These are phyloP conservation scores for Corythaeola cristata DNA, from an alignment of 2,113 vertebrate genomes.

Conservation along the genomic window DNA sequence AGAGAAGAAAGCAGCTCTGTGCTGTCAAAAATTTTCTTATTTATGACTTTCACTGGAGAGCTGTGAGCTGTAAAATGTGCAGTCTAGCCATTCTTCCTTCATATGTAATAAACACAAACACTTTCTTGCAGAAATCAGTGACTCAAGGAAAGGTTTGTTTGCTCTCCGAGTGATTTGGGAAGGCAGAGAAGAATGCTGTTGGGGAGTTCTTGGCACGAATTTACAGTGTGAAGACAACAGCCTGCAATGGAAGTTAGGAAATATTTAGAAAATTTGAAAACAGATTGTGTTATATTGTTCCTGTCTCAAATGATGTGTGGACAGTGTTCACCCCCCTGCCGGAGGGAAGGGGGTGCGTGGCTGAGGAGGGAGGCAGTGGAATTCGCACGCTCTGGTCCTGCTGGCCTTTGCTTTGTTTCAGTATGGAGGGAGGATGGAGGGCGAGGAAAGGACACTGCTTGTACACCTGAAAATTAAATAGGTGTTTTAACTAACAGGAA, in stretches of 20 bases:
- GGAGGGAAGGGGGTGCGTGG: background rate
- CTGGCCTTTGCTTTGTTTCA: background rate
- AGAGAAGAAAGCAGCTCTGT: background rate
- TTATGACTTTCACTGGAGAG: background rate
- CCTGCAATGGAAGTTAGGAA: constrained; percentile 49
- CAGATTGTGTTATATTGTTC: constrained; percentile 39
- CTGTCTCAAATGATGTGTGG: constrained; percentile 22
- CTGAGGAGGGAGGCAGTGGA: background rate
- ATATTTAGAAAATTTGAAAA: constrained; percentile 70
- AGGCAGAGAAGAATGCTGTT: constrained; percentile 50
- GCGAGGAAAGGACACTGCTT: background rate
- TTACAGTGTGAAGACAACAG: constrained; percentile 36
- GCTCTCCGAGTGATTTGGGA: constrained; percentile 32
- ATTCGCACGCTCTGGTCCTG: accelerated
- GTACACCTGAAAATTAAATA: background rate
- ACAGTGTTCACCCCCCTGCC: background rate
- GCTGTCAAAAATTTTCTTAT: background rate
- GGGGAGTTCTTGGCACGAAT: constrained; percentile 55
- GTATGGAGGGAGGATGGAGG: background rate
- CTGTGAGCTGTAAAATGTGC: background rate
- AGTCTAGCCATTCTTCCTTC: background rate
- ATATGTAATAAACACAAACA: constrained; percentile 18
- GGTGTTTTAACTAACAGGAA: background rate
- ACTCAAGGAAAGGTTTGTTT: constrained; percentile 48
- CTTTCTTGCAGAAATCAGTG: constrained; percentile 51